Percentiles rank a stretch among this genome's conserved stretches.
These are phyloP conservation scores for Sylvia borin DNA, from an alignment of 2,797 vertebrate species.

Conservation along the genomic window DNA sequence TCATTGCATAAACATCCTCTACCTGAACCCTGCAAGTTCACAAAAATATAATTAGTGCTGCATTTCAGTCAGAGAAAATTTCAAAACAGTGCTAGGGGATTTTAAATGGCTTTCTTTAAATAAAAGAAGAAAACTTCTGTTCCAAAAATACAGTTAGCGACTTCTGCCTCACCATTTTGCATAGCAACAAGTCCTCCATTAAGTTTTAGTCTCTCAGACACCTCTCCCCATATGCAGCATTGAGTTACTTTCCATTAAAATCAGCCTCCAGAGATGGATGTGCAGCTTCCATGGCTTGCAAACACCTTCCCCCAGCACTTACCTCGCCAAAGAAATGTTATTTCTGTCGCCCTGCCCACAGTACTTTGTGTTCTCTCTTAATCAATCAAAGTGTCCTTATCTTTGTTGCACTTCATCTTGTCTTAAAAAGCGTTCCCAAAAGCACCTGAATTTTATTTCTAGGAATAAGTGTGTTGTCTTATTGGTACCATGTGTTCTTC, in stretches of 20 bases:
- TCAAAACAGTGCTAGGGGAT: background rate
- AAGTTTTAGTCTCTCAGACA: background rate
- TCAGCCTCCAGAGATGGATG: background rate
- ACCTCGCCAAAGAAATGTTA: background rate
- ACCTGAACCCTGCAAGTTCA: background rate
- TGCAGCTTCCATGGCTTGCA: background rate
- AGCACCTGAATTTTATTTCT: slow-evolving; percentile 3
- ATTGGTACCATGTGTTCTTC: background rate
- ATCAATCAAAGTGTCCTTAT: slow-evolving; percentile 23
- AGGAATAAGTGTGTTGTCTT: background rate
- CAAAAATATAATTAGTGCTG: background rate
- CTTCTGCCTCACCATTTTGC: background rate
- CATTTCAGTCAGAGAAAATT: background rate
- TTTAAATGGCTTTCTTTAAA: background rate
- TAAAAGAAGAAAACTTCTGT: background rate
- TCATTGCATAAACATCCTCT: background rate
- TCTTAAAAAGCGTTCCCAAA: background rate
- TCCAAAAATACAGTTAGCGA: background rate
- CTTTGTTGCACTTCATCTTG: background rate
- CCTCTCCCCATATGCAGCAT: background rate
- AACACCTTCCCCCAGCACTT: background rate
- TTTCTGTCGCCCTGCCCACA: background rate
- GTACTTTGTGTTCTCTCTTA: background rate
- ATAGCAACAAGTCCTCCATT: background rate
- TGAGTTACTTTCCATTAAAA: background rate